These are phyloP conservation scores for Saturnia japonica DNA, from an alignment of 2,888 invertebrate species.

Conservation along the genomic window DNA sequence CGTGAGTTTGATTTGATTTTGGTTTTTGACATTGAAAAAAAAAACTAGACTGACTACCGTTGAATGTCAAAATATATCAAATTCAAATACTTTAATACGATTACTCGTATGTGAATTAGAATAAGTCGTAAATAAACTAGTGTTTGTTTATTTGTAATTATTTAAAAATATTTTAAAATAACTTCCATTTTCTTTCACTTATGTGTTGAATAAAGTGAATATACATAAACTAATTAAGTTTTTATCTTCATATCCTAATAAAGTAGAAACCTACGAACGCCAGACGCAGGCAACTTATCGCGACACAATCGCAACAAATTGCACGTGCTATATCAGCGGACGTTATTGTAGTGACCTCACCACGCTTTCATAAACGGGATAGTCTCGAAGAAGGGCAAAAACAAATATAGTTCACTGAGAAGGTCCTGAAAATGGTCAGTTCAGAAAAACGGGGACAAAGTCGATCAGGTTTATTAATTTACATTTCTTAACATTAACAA, in stretches of 20 bases:
- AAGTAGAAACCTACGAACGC: constrained; percentile 58
- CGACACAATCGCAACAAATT: constrained; percentile 76
- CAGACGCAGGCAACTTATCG: constrained; percentile 58
- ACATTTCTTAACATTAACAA: no score
- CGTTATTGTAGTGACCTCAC: constrained; percentile 43
- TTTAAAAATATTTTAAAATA: no score
- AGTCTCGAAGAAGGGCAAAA: neutral
- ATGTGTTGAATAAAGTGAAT: neutral
- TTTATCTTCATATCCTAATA: constrained; percentile 70
- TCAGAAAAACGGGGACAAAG: no score
- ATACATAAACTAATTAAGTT: constrained; percentile 21
- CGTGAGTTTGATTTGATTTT: no score
- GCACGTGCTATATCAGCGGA: constrained; percentile 72
- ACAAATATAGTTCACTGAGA: no score
- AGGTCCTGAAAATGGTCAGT: no score
- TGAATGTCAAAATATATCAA: no score
- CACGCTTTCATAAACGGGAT: neutral
- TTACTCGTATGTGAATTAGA: no score
- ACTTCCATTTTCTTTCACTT: neutral
- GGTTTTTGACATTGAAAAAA: no score
- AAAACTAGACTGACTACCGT: no score
- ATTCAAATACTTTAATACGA: no score
- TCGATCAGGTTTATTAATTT: no score
- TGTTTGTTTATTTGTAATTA: neutral
- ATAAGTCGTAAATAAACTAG: neutral